These are phyloP conservation scores for Burhinus oedicnemus DNA, from an alignment of 2,113 vertebrate species.

Conservation along the genomic window DNA sequence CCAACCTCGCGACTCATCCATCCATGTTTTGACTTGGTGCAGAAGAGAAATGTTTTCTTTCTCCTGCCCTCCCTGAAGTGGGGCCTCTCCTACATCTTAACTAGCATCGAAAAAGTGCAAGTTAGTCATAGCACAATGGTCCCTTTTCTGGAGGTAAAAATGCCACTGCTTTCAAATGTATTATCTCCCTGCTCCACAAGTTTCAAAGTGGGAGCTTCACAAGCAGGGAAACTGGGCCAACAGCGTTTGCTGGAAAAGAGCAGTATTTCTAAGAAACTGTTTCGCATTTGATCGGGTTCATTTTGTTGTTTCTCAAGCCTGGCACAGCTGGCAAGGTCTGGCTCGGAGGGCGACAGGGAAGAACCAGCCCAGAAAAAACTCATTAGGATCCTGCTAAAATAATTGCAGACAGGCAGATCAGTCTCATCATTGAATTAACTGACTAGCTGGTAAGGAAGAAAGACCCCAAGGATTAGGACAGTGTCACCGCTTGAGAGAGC, in stretches of 20 bases:
- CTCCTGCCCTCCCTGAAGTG: fast-evolving
- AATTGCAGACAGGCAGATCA: background rate
- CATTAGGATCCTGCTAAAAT: constrained; percentile 16
- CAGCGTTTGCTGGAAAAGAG: background rate
- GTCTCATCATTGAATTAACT: background rate
- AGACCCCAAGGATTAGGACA: background rate
- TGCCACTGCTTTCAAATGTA: constrained; percentile 37
- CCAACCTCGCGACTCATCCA: background rate
- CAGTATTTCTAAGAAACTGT: background rate
- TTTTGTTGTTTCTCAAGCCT: constrained; percentile 30
- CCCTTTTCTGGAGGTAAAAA: constrained; percentile 38
- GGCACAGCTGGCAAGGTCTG: constrained; percentile 40
- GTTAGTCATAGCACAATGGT: constrained; percentile 36
- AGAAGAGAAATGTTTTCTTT: background rate
- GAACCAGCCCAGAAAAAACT: constrained; percentile 1
- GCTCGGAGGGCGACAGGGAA: background rate
- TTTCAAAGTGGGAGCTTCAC: constrained; percentile 64
- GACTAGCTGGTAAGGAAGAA: background rate
- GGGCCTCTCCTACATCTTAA: background rate
- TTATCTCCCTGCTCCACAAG: constrained; percentile 39
- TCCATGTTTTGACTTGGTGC: background rate
- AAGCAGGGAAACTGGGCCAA: constrained; percentile 48
- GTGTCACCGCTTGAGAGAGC: background rate
- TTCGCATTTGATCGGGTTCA: background rate
- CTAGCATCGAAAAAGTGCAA: background rate